Base-by-base conservation (phyloP, 2,113 vertebrate genomes). In the Burhinus bistriatus region DNA sequence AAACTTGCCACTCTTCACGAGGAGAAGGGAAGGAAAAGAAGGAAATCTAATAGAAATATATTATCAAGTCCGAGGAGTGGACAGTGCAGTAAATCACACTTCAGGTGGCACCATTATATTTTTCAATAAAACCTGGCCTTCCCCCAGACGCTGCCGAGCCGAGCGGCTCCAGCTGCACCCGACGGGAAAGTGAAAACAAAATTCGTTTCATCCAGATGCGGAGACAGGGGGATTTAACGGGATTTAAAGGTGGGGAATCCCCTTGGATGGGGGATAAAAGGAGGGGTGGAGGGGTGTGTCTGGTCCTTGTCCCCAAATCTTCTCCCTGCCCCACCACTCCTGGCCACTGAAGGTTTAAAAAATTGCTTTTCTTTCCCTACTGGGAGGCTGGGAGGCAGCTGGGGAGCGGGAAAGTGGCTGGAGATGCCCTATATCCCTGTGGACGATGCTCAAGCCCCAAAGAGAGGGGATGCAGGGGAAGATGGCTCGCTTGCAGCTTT, bases 11-110 rank as follows among this genome's bases (percentile, higher is more conserved):
- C 91, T 96, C 64, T 71, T 8, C 29, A 7, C 47, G 5, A 14
- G 79, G 70, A 91, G 89, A 85, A 95, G 61, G 73, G 65, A 94
- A 45, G 45, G 95, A 62, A 69, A 85, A 49, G 90, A 26, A 95
- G 54, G 77, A 70, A 95, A 96, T 87, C 77, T 92, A 95, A 97
- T 95, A 87, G 94, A 92, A 95, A 97, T 96, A 87, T 93, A 93
- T 94, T 84, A 89, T 92, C 92, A 44, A 62, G 87, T 30, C 77
- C 21, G 7, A 90, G 93, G 93, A 80, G 86, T 29, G 83, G 95
- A 87, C 83, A 44, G 71, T 10, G 84, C 81, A 85, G 86, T 94
- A 84, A 96, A 94, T 93, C 93, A 91, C 59, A 8, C 89, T 69
- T 93, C 92, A 93, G 93, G 87, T 93, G 95, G 94, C 83, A 91